Evolutionary conservation across 2,888 invertebrate species (phyloP).

Genomic region (Meiosimyza decipiens): DNA sequence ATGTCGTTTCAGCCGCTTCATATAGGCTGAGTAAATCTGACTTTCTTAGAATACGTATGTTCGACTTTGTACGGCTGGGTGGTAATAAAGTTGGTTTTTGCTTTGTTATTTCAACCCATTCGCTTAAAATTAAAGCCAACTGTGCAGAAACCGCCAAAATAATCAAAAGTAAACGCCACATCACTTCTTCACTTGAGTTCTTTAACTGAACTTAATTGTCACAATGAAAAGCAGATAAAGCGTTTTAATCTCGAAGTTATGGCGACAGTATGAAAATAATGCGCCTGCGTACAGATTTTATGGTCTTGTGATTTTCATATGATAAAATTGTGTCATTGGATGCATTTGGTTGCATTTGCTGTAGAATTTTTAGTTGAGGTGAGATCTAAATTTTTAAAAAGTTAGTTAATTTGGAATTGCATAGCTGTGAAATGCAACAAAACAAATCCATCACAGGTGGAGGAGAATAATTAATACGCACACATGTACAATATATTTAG

Average conservation of each 20-base stretch:
- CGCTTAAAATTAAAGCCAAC: slow-evolving; percentile 27
- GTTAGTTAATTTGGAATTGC: background rate
- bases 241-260: background rate
- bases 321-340: slow-evolving; percentile 48
- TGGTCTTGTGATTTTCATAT: slow-evolving; percentile 24
- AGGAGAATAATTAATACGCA: no score
- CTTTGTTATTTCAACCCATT: slow-evolving; percentile 49
- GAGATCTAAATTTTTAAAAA: background rate
- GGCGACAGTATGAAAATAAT: background rate
- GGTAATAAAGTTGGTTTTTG: slow-evolving; percentile 33
- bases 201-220: slow-evolving; percentile 5
- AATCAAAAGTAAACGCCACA: slow-evolving; percentile 10
- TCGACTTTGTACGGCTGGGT: no score
- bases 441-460: no score
- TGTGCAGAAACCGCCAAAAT: background rate
- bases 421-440: no score
- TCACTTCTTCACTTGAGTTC: background rate
- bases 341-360: slow-evolving; percentile 45
- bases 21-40: no score
- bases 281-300: slow-evolving; percentile 9
- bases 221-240: background rate
- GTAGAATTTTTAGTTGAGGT: background rate
- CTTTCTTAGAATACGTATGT: no score
- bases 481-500: no score
- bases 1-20: background rate